phyloP scores from a whole-genome alignment of 2,797 vertebrate genomes.

The Etheostoma perlongum region DNA sequence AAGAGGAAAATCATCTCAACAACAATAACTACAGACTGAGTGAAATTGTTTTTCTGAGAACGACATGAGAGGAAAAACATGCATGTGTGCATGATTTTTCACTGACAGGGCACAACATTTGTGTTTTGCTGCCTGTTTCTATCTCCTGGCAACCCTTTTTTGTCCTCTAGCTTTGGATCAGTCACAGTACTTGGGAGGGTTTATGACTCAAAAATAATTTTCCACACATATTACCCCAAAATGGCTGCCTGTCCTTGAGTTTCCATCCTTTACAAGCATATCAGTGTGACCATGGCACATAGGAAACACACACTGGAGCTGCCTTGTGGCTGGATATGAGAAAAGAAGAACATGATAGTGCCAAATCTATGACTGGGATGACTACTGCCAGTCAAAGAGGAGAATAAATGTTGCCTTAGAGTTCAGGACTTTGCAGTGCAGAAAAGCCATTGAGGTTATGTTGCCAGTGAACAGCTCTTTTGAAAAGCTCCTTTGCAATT shows the following conservation, averaged over 20 bases:
- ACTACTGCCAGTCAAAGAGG: too few species aligned
- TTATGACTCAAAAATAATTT: slow-evolving; percentile 59
- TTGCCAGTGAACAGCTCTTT: not conserved
- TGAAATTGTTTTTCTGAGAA: slow-evolving; percentile 22
- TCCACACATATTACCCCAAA: slow-evolving; percentile 66
- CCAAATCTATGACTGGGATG: not conserved
- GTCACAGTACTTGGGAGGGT: slow-evolving; percentile 37
- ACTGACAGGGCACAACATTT: slow-evolving; percentile 47
- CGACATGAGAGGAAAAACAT: slow-evolving; percentile 12
- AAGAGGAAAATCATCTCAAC: slow-evolving; percentile 8
- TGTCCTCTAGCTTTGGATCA: slow-evolving; percentile 44
- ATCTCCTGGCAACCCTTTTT: slow-evolving; percentile 63
- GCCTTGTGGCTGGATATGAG: slow-evolving; percentile 6
- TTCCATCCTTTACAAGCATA: slow-evolving; percentile 46
- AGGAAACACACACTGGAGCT: slow-evolving; percentile 7
- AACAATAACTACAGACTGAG: slow-evolving; percentile 18
- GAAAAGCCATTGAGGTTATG: not conserved
- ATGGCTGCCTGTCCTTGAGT: slow-evolving; percentile 74
- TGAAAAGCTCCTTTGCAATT: not conserved
- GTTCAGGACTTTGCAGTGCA: not conserved
- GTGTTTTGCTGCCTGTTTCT: slow-evolving; percentile 32
- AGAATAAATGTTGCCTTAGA: not conserved
- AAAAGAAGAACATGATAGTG: not conserved
- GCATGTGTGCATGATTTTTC: slow-evolving; percentile 51
- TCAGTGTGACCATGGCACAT: slow-evolving; percentile 21